These are phyloP conservation scores for Nebria brevicollis DNA, from an alignment of 2,888 invertebrate species.

Conservation along the genomic window DNA sequence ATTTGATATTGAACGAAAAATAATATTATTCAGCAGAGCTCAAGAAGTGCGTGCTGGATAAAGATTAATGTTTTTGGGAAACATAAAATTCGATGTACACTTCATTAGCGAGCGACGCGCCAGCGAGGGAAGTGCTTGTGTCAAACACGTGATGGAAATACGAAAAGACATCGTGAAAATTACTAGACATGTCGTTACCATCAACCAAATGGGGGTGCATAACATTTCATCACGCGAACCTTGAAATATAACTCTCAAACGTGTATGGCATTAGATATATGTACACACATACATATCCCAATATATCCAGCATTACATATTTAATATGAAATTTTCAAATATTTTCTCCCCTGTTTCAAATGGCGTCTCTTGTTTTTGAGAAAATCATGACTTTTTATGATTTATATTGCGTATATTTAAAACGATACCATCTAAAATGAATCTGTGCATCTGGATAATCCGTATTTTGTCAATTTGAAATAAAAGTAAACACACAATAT, in stretches of 20 bases:
- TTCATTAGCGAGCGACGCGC: conserved; percentile 29
- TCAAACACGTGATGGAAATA: conserved; percentile 43
- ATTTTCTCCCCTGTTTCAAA: not conserved
- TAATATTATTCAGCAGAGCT: not conserved
- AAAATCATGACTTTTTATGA: not conserved
- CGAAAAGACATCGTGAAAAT: conserved; percentile 33
- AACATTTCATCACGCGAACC: conserved; percentile 36
- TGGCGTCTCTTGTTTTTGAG: not conserved
- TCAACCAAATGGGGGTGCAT: conserved; percentile 26
- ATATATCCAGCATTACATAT: not conserved
- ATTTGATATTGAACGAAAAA: not conserved
- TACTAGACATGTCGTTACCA: conserved; percentile 35
- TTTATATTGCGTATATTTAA: not conserved
- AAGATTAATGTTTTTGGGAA: conserved; percentile 4
- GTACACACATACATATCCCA: not conserved
- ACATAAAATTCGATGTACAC: conserved; percentile 39
- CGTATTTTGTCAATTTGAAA: too few species aligned
- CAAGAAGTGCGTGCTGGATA: not conserved
- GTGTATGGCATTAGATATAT: conserved; percentile 20
- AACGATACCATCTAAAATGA: too few species aligned
- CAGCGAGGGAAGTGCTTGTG: conserved; percentile 20
- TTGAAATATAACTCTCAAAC: conserved; percentile 37
- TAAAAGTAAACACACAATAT: too few species aligned
- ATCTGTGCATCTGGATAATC: too few species aligned
- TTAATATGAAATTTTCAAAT: not conserved